phyloP scores from a whole-genome alignment of 2,797 vertebrate genomes.

The Spatula versicolor region DNA sequence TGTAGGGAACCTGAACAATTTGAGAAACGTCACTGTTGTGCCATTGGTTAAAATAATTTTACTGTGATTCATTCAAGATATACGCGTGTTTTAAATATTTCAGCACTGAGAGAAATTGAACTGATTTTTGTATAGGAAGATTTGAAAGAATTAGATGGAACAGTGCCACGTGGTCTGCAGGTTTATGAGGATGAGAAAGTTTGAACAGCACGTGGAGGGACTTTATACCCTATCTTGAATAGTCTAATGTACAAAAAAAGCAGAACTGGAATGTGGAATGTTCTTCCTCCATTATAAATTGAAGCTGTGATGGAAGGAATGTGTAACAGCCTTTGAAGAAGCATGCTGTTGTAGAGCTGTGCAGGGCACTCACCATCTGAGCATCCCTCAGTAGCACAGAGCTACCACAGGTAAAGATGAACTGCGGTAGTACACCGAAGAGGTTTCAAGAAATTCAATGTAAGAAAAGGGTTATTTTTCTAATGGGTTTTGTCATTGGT shows the following conservation, averaged over 20 bases:
- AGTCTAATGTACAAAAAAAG: fast-evolving
- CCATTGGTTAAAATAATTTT: neutral
- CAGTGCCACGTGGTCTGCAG: neutral
- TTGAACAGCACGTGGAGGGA: neutral
- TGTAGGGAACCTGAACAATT: neutral
- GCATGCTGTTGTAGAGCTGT: neutral
- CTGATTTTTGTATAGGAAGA: neutral
- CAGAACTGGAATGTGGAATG: neutral
- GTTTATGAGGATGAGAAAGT: neutral
- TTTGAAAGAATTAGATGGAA: neutral
- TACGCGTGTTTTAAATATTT: neutral
- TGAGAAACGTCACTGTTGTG: neutral
- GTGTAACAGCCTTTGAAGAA: neutral
- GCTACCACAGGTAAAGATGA: fast-evolving
- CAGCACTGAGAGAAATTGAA: neutral
- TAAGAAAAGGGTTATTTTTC: neutral
- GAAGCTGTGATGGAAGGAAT: neutral
- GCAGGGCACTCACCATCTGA: neutral
- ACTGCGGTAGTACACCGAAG: neutral
- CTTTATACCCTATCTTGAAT: neutral
- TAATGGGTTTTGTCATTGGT: neutral
- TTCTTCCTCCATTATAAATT: neutral
- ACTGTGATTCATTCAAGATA: neutral
- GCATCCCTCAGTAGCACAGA: neutral
- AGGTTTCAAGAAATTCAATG: neutral